Evolutionary conservation across 2,888 invertebrate genomes (phyloP).

Genomic region (Phyllotreta striolata): DNA sequence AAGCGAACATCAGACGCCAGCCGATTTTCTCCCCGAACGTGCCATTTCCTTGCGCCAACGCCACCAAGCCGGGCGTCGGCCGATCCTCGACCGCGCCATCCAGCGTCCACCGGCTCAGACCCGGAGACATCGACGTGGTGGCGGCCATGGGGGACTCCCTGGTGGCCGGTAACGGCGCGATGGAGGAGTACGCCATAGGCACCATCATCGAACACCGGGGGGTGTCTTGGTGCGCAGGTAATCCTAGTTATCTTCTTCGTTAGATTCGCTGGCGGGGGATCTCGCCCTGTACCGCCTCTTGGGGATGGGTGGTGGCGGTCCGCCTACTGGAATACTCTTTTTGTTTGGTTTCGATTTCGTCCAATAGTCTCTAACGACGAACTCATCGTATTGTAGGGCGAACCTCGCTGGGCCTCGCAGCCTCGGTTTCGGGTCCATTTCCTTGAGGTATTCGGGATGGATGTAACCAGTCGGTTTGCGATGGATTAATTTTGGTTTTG

Average conservation of each 20-base stretch:
- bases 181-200: slow-evolving; percentile 76
- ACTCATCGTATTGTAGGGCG: too few relatives aligned
- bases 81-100: slow-evolving; percentile 63
- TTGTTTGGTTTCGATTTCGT: too few relatives aligned
- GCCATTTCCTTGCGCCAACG: slow-evolving; percentile 68
- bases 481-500: too few relatives aligned
- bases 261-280: background rate
- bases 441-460: too few relatives aligned
- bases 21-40: slow-evolving; percentile 62
- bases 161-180: slow-evolving; percentile 76
- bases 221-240: slow-evolving; percentile 78
- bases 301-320: too few relatives aligned
- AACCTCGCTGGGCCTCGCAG: too few relatives aligned
- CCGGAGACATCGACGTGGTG: slow-evolving; percentile 75
- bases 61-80: slow-evolving; percentile 51
- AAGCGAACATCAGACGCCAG: slow-evolving; percentile 64
- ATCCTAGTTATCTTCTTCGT: slow-evolving; percentile 32
- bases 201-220: slow-evolving; percentile 78
- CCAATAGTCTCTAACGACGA: too few relatives aligned
- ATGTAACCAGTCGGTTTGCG: too few relatives aligned
- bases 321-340: too few relatives aligned
- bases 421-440: too few relatives aligned
- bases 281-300: background rate
- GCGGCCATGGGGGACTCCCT: slow-evolving; percentile 78
- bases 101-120: slow-evolving; percentile 73